phyloP scores from a whole-genome alignment of 2,113 vertebrate species.

The Bettongia penicillata region DNA sequence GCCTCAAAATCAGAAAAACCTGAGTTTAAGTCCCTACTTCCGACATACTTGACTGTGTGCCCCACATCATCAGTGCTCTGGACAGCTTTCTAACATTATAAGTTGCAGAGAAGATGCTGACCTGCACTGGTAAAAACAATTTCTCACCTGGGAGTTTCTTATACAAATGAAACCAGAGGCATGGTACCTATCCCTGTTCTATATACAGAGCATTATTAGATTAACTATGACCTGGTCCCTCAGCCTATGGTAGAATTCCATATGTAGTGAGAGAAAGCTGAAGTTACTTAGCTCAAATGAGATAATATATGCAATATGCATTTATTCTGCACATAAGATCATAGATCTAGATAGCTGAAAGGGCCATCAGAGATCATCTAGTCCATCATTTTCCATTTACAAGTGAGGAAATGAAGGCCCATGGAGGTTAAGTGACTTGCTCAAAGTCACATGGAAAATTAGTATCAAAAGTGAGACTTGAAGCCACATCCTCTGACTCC shows the following conservation, averaged over 20 bases:
- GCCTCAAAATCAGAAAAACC: background rate
- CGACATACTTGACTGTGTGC: background rate
- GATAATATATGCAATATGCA: background rate
- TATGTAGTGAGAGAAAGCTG: background rate
- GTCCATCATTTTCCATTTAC: background rate
- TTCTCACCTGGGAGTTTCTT: background rate
- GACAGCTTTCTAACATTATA: background rate
- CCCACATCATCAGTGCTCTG: background rate
- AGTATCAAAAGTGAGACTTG: background rate
- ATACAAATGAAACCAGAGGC: background rate
- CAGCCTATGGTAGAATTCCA: background rate
- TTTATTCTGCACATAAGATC: background rate
- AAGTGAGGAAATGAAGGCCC: background rate
- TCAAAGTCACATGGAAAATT: background rate
- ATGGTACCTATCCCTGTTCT: background rate
- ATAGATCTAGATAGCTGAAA: background rate
- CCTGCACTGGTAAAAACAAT: background rate
- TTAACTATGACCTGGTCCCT: background rate
- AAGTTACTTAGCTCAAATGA: background rate
- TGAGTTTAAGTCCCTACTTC: background rate
- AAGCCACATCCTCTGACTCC: background rate
- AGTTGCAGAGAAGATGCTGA: background rate
- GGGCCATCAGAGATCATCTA: background rate
- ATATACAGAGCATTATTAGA: background rate
- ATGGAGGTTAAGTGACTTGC: background rate